Percentiles rank a stretch among this genome's conserved stretches.
phyloP scores from a whole-genome alignment of 2,113 vertebrate genomes.

The Oceanodroma tethys region DNA sequence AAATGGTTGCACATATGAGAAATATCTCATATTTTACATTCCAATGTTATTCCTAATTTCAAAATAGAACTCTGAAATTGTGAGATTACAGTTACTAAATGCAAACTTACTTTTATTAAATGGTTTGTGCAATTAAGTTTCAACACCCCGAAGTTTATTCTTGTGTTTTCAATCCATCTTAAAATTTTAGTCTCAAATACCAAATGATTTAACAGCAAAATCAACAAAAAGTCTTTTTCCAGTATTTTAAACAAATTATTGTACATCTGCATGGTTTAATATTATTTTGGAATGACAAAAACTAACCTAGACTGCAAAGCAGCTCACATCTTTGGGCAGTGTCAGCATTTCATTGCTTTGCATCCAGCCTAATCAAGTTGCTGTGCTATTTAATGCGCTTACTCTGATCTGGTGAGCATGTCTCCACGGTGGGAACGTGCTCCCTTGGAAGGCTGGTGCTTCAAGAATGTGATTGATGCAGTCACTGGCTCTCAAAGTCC shows the following conservation, averaged over 20 bases:
- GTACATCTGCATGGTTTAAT: neutral
- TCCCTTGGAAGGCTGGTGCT: neutral
- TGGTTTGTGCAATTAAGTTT: neutral
- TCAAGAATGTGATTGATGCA: neutral
- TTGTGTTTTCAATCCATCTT: neutral
- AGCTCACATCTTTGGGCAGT: neutral
- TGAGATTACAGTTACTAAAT: neutral
- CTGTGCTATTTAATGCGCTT: neutral
- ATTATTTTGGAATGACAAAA: neutral
- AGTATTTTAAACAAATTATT: neutral
- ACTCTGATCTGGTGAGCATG: neutral
- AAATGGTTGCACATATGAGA: neutral
- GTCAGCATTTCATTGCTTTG: neutral
- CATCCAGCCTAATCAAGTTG: constrained; percentile 7
- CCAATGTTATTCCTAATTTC: neutral
- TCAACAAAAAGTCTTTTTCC: neutral
- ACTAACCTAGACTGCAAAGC: neutral
- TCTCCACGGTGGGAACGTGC: accelerated
- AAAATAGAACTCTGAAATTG: neutral
- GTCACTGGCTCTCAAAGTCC: neutral
- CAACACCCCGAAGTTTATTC: neutral
- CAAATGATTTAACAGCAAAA: neutral
- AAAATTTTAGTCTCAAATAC: neutral
- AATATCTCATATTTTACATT: neutral
- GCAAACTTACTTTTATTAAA: neutral